phyloP scores from a whole-genome alignment of 2,797 vertebrate genomes.

The Anniella stebbinsi region DNA sequence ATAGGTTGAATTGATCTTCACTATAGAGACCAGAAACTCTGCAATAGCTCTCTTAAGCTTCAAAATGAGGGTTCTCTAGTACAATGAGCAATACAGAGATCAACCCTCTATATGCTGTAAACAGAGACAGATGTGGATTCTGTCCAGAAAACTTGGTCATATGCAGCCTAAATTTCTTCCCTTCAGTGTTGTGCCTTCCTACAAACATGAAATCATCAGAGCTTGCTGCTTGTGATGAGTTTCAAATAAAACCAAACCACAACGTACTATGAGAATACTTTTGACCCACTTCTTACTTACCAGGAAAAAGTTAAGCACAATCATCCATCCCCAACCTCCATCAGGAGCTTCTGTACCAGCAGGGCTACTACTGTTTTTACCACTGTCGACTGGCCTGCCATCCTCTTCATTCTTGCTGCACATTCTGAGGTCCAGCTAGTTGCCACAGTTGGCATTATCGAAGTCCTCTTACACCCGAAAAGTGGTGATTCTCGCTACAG shows the following conservation, averaged over 20 bases:
- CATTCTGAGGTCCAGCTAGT: neutral
- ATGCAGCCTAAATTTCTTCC: accelerated
- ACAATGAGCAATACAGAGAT: neutral
- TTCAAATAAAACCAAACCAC: neutral
- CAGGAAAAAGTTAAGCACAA: conserved; percentile 93
- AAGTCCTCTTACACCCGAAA: neutral
- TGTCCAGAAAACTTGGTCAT: neutral
- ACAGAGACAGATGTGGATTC: neutral
- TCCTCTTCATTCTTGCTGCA: conserved; percentile 40
- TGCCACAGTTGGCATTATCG: conserved; percentile 4
- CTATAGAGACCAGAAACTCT: neutral
- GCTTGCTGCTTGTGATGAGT: neutral
- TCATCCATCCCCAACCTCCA: conserved; percentile 91
- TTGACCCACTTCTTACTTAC: conserved; percentile 75
- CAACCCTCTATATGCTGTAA: neutral
- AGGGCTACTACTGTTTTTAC: conserved; percentile 39
- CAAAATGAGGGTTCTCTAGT: neutral
- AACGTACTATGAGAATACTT: neutral
- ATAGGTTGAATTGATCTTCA: neutral
- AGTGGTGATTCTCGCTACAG: neutral
- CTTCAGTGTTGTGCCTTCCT: neutral
- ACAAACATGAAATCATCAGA: neutral
- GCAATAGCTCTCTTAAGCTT: neutral
- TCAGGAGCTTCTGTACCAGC: conserved; percentile 78
- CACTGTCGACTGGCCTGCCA: conserved; percentile 57